These are phyloP conservation scores for Heptranchias perlo DNA, from an alignment of 2,113 vertebrate species.

Conservation along the genomic window DNA sequence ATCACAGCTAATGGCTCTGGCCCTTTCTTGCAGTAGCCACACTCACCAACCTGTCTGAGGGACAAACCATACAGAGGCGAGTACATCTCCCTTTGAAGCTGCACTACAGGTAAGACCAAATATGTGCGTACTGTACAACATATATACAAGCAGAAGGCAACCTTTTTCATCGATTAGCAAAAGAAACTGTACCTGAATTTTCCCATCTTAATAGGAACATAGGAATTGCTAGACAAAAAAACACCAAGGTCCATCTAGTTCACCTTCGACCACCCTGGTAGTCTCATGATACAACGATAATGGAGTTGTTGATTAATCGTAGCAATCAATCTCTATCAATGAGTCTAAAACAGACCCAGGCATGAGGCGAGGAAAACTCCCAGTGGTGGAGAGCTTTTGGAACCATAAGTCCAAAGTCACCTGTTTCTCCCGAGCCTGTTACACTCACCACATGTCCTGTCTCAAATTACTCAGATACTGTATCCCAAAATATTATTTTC, in stretches of 20 bases:
- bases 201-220: background rate
- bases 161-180: background rate
- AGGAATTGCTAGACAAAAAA: background rate
- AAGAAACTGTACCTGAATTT: background rate
- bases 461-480: background rate
- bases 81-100: background rate
- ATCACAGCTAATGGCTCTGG: background rate
- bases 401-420: background rate
- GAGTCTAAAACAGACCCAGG: background rate
- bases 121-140: background rate
- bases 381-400: background rate
- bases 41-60: background rate
- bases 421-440: background rate
- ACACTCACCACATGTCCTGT: background rate
- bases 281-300: no score
- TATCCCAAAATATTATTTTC: background rate
- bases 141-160: background rate
- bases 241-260: background rate
- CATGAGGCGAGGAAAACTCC: background rate
- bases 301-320: background rate
- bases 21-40: background rate
- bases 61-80: background rate
- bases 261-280: background rate
- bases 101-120: background rate
- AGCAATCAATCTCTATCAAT: background rate